A percentile compares a stretch with the other conserved stretches of the same genome.
phyloP scores from a whole-genome alignment of 2,797 vertebrate genomes.

The Alauda arvensis region DNA sequence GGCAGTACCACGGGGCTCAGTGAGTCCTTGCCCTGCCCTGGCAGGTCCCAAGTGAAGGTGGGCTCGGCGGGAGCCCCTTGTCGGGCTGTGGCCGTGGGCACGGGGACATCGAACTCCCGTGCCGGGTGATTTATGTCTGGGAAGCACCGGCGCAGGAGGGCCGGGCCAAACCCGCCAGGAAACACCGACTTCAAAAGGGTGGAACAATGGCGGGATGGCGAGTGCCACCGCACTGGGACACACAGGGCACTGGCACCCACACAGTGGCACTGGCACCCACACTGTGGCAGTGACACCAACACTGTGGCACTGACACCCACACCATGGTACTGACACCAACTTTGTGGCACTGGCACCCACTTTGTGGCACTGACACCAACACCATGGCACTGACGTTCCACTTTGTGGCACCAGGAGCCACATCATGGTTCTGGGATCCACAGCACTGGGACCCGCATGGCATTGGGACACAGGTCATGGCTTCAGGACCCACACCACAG shows the following conservation, averaged over 20 bases:
- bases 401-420: too few species aligned
- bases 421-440: not conserved
- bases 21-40: not conserved
- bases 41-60: not conserved
- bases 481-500: not conserved
- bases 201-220: not conserved
- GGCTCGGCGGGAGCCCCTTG: fast-evolving
- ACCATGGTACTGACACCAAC: fast-evolving
- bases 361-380: fast-evolving
- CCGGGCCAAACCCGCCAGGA: conserved; percentile 14
- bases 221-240: fast-evolving
- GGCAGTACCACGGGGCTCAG: fast-evolving
- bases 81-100: not conserved
- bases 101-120: fast-evolving
- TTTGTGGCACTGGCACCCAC: too few species aligned
- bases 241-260: not conserved
- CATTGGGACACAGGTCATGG: not conserved
- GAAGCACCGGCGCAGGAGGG: not conserved
- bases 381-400: fast-evolving
- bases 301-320: fast-evolving
- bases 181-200: conserved; percentile 33
- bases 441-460: too few species aligned
- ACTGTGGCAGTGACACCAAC: fast-evolving
- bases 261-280: fast-evolving
- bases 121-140: not conserved